Conservation (phyloP, 1,140 invertebrate genomes). For the Bombus superbus region DNA sequence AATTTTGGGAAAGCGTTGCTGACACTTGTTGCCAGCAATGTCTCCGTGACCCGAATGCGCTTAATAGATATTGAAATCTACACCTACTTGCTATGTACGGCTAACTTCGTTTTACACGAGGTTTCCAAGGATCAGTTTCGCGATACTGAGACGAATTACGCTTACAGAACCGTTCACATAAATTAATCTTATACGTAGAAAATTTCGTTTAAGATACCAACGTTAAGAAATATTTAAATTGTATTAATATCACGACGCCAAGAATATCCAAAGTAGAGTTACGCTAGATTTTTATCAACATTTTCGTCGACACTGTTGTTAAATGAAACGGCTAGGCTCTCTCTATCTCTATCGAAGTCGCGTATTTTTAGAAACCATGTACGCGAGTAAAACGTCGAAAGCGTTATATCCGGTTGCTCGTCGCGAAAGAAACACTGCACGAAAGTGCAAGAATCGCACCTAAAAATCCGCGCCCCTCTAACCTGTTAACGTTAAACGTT, state of each 20-base stretch:
- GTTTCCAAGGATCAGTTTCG: background rate
- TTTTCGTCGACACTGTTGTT: too few species aligned
- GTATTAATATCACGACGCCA: too few species aligned
- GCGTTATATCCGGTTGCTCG: background rate
- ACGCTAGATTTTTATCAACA: too few species aligned
- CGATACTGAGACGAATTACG: background rate
- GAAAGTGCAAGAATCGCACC: background rate
- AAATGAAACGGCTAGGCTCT: too few species aligned
- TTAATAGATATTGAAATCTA: constrained; percentile 31
- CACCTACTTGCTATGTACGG: background rate
- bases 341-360: background rate
- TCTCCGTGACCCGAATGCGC: constrained; percentile 6
- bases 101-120: background rate
- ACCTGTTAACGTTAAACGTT: background rate
- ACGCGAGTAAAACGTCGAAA: background rate
- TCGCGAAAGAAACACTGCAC: too few species aligned
- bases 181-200: background rate
- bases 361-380: background rate
- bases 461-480: background rate
- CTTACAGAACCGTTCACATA: too few species aligned
- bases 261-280: too few species aligned
- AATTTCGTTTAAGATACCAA: background rate
- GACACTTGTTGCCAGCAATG: constrained; percentile 44
- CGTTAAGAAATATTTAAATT: too few species aligned
- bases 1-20: constrained; percentile 20